These are phyloP conservation scores for Lampris megalopsis DNA, from an alignment of 2,113 vertebrate genomes.

Conservation along the genomic window DNA sequence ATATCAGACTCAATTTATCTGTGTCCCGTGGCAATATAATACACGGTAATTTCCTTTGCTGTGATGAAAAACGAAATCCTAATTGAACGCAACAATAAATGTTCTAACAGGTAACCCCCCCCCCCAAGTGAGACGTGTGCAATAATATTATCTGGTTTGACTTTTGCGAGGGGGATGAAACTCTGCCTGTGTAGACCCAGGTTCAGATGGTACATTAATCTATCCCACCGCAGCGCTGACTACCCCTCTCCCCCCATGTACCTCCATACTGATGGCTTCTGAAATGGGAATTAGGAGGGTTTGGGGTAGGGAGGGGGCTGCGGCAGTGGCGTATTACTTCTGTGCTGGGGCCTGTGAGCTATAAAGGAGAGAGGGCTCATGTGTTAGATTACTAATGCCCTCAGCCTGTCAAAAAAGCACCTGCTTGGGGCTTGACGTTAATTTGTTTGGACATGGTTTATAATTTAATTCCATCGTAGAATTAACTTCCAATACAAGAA, in stretches of 20 bases:
- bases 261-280: slow-evolving; percentile 61
- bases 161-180: slow-evolving; percentile 55
- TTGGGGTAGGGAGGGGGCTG: slow-evolving; percentile 13
- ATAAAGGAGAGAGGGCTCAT: slow-evolving; percentile 55
- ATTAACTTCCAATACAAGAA: slow-evolving; percentile 77
- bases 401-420: slow-evolving; percentile 73
- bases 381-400: slow-evolving; percentile 78
- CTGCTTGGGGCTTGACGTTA: slow-evolving; percentile 79
- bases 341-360: slow-evolving; percentile 44
- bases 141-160: slow-evolving; percentile 59
- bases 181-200: slow-evolving; percentile 50
- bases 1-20: slow-evolving; percentile 54
- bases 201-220: slow-evolving; percentile 76
- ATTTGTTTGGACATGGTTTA: slow-evolving; percentile 82
- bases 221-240: slow-evolving; percentile 53
- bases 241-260: slow-evolving; percentile 49
- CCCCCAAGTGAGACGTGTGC: slow-evolving; percentile 45
- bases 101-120: slow-evolving; percentile 66
- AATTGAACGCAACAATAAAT: slow-evolving; percentile 74
- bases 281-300: slow-evolving; percentile 57
- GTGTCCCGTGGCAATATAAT: slow-evolving; percentile 56
- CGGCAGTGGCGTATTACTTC: slow-evolving; percentile 56
- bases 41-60: slow-evolving; percentile 37
- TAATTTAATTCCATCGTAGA: slow-evolving; percentile 82
- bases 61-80: slow-evolving; percentile 61